phyloP scores from a whole-genome alignment of 2,888 invertebrate species.

The Drosophila peninsularis region DNA sequence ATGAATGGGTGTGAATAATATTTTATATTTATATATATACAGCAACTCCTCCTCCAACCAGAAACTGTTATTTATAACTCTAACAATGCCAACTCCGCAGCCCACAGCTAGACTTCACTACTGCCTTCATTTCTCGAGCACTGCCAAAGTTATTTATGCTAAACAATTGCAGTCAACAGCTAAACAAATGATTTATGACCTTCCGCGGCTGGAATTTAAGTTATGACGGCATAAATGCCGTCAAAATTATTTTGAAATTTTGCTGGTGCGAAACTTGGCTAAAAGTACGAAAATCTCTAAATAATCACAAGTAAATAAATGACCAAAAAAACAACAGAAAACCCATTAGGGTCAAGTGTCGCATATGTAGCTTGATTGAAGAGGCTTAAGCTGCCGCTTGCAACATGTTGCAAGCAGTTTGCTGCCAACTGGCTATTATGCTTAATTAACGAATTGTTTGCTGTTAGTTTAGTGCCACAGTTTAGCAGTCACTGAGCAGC shows the following conservation, averaged over 20 bases:
- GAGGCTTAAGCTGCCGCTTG: constrained; percentile 21
- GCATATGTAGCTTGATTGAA: constrained; percentile 50
- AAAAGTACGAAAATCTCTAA: constrained; percentile 13
- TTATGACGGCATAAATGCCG: constrained; percentile 57
- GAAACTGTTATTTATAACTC: neutral
- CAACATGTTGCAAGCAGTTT: constrained; percentile 44
- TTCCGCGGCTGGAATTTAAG: constrained; percentile 39
- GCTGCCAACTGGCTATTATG: constrained; percentile 37
- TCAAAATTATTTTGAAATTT: constrained; percentile 23
- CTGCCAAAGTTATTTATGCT: constrained; percentile 14
- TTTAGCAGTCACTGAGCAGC: constrained; percentile 35
- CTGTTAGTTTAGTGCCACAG: constrained; percentile 29
- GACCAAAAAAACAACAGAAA: constrained; percentile 8
- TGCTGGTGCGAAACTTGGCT: constrained; percentile 15
- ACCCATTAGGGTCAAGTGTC: constrained; percentile 54
- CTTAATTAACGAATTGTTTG: constrained; percentile 48
- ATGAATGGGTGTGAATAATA: neutral
- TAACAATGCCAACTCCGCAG: neutral
- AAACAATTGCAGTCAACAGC: constrained; percentile 22
- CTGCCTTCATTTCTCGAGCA: constrained; percentile 1
- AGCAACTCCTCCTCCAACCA: neutral
- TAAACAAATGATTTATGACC: constrained; percentile 49
- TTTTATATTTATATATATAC: neutral
- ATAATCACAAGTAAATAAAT: constrained; percentile 22
- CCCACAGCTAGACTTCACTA: constrained; percentile 12